These are phyloP conservation scores for Caradrina kadenii DNA, from an alignment of 2,888 invertebrate genomes.

Conservation along the genomic window DNA sequence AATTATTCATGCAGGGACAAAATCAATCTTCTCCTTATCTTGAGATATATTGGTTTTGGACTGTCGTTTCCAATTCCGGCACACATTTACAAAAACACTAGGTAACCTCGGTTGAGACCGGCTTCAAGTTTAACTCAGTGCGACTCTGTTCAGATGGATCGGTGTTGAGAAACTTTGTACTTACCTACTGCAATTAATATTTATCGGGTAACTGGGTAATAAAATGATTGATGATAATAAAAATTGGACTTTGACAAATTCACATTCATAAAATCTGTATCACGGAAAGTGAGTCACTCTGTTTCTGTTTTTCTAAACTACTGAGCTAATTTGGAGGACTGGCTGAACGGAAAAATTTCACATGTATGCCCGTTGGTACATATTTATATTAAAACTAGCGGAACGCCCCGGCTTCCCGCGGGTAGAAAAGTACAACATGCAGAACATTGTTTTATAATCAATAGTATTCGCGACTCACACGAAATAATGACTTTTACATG, in stretches of 20 bases:
- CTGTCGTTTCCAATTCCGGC: conserved; percentile 15
- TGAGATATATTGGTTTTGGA: conserved; percentile 19
- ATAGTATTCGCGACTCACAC: no score
- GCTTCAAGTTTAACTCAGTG: conserved; percentile 17
- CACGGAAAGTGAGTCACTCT: not conserved
- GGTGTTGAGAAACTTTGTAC: conserved; percentile 11
- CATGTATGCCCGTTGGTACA: not conserved
- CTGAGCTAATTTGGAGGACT: not conserved
- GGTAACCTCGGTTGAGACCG: conserved; percentile 3
- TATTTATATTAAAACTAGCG: not conserved
- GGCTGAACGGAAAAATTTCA: not conserved
- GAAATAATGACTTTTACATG: no score
- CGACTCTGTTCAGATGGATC: conserved; percentile 21
- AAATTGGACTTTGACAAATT: not conserved
- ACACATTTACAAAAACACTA: conserved; percentile 9
- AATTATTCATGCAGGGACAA: not conserved
- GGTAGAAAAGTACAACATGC: no score
- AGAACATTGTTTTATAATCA: no score
- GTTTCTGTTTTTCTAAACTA: not conserved
- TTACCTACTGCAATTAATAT: conserved; percentile 1
- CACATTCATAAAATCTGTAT: not conserved
- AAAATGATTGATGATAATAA: not conserved
- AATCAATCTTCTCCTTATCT: not conserved
- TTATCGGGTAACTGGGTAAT: not conserved
- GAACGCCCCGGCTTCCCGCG: no score